These are phyloP conservation scores for Xenopus petersii DNA, from an alignment of 2,797 vertebrate species.

Conservation along the genomic window DNA sequence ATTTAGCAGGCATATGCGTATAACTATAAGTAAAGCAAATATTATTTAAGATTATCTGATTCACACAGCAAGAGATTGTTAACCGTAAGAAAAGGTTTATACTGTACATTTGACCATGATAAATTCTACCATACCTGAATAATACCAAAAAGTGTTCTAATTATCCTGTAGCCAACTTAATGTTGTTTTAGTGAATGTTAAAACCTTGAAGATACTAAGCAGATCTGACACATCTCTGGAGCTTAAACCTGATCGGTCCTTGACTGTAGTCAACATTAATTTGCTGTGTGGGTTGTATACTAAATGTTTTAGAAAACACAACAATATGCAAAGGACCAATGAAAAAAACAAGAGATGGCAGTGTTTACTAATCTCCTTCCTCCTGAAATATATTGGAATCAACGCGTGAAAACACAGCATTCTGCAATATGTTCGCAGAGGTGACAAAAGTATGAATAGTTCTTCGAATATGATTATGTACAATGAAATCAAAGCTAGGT, in stretches of 20 bases:
- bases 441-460: slow-evolving; percentile 1
- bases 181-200: slow-evolving; percentile 45
- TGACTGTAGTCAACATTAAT: slow-evolving; percentile 43
- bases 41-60: too few relatives aligned
- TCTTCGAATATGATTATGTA: slow-evolving; percentile 13
- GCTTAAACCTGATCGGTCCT: slow-evolving; percentile 38
- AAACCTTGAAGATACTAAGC: slow-evolving; percentile 40
- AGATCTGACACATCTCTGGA: slow-evolving; percentile 35
- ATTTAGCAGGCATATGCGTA: too few relatives aligned
- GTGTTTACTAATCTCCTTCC: slow-evolving; percentile 22
- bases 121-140: slow-evolving; percentile 1
- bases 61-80: too few relatives aligned
- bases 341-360: slow-evolving; percentile 14
- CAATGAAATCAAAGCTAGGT: too few relatives aligned
- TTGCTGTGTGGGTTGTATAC: slow-evolving; percentile 29
- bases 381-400: slow-evolving; percentile 37
- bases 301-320: slow-evolving; percentile 24
- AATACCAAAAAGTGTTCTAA: slow-evolving; percentile 32
- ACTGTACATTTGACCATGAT: slow-evolving; percentile 25
- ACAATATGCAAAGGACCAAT: slow-evolving; percentile 32
- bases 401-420: slow-evolving; percentile 13
- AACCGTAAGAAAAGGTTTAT: background rate
- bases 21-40: too few relatives aligned
- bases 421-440: slow-evolving; percentile 1
- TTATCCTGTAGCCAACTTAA: slow-evolving; percentile 27